These are phyloP conservation scores for Drosophila peninsularis DNA, from an alignment of 2,888 invertebrate genomes.

Conservation along the genomic window DNA sequence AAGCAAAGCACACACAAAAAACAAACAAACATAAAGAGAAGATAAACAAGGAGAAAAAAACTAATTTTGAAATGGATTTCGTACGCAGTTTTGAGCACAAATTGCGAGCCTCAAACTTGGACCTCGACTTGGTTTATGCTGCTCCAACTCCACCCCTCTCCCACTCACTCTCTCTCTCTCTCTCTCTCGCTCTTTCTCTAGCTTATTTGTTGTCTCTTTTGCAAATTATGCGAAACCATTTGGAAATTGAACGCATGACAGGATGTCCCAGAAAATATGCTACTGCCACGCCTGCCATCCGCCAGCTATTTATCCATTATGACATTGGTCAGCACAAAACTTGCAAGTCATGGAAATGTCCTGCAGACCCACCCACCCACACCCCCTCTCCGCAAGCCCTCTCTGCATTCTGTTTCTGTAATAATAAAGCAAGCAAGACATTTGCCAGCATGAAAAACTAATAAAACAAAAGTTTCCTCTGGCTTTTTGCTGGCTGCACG, in stretches of 20 bases:
- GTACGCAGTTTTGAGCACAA: constrained; percentile 79
- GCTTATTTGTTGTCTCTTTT: constrained; percentile 54
- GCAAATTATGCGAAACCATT: constrained; percentile 84
- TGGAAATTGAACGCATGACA: constrained; percentile 82
- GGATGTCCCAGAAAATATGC: constrained; percentile 49
- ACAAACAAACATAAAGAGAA: constrained; percentile 13
- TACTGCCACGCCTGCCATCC: constrained; percentile 16
- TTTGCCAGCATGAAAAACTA: constrained; percentile 74
- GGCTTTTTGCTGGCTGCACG: constrained; percentile 35
- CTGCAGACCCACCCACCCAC: neutral
- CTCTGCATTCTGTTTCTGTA: constrained; percentile 25
- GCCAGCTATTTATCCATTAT: constrained; percentile 53
- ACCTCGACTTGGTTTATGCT: constrained; percentile 41
- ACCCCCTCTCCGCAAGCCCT: neutral
- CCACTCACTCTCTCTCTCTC: neutral
- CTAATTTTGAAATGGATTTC: constrained; percentile 81
- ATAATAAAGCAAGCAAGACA: constrained; percentile 78
- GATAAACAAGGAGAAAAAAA: constrained; percentile 55
- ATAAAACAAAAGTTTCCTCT: constrained; percentile 77
- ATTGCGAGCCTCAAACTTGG: constrained; percentile 56
- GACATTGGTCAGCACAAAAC: constrained; percentile 81
- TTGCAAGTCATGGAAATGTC: constrained; percentile 78
- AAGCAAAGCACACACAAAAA: constrained; percentile 59
- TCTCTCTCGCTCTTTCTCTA: neutral
- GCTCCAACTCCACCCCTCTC: neutral